Evolutionary conservation across 2,888 invertebrate species (phyloP).

Genomic region (Dasysyrphus albostriatus): DNA sequence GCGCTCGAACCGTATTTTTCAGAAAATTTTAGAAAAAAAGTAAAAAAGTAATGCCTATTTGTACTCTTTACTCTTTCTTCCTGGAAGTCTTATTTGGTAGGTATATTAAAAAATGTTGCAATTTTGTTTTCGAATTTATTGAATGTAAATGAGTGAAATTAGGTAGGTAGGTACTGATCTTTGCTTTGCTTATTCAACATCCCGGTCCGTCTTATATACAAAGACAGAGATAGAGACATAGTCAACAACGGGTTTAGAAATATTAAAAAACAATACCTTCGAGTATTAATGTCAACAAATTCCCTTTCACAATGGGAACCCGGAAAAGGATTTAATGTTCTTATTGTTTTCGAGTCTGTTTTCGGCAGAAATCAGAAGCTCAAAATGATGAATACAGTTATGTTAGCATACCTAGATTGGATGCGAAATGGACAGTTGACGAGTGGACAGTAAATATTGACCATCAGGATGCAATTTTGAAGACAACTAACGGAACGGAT

Average conservation of each 20-base stretch:
- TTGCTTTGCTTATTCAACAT: not conserved
- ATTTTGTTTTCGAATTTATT: not conserved
- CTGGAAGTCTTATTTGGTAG: not conserved
- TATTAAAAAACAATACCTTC: slow-evolving; percentile 54
- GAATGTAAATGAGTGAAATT: not conserved
- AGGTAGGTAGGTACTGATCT: not conserved
- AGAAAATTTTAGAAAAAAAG: not conserved
- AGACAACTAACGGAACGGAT: slow-evolving; percentile 18
- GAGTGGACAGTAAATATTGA: slow-evolving; percentile 45
- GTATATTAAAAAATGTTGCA: slow-evolving; percentile 3
- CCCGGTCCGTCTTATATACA: not conserved
- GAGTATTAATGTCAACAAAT: slow-evolving; percentile 59
- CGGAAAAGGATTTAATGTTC: slow-evolving; percentile 64
- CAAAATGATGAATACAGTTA: slow-evolving; percentile 20
- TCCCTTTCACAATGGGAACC: slow-evolving; percentile 39
- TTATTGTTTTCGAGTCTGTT: slow-evolving; percentile 30
- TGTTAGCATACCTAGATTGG: slow-evolving; percentile 7
- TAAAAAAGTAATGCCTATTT: too few relatives aligned
- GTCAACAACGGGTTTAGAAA: slow-evolving; percentile 24
- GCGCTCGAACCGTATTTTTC: not conserved
- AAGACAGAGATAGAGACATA: not conserved
- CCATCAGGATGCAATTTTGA: slow-evolving; percentile 50
- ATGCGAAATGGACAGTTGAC: slow-evolving; percentile 44
- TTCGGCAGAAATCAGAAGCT: slow-evolving; percentile 34
- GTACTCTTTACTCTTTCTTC: not conserved